These are phyloP conservation scores for Amphipyra tragopoginis DNA, from an alignment of 2,888 invertebrate genomes.

Conservation along the genomic window DNA sequence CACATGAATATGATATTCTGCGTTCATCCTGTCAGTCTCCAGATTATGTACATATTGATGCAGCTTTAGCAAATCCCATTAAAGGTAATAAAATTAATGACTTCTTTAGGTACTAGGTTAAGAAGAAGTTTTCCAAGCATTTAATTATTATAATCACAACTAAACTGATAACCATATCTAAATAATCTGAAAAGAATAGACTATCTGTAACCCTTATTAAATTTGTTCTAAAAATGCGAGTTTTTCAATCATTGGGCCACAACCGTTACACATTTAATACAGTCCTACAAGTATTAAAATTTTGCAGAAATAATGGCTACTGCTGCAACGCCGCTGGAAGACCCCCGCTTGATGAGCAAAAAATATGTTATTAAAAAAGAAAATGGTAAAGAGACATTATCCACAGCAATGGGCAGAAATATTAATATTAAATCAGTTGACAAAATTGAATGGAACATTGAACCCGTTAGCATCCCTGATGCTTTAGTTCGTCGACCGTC, in stretches of 20 bases:
- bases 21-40: constrained; percentile 78
- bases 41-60: constrained; percentile 68
- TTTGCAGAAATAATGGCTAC: constrained; percentile 78
- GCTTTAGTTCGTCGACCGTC: constrained; percentile 62
- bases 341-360: constrained; percentile 76
- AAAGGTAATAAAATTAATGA: constrained; percentile 68
- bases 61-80: constrained; percentile 54
- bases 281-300: constrained; percentile 27
- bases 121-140: neutral
- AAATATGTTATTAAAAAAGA: constrained; percentile 70
- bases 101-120: neutral
- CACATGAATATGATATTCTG: constrained; percentile 52
- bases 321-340: constrained; percentile 70
- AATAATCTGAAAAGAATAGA: neutral
- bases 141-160: neutral
- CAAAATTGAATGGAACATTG: constrained; percentile 66
- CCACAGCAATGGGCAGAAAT: constrained; percentile 65
- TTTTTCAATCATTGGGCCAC: too few species aligned
- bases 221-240: constrained; percentile 4
- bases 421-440: constrained; percentile 69
- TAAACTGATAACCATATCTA: constrained; percentile 5
- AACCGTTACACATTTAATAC: neutral
- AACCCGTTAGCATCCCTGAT: constrained; percentile 65
- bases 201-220: constrained; percentile 3
- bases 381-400: constrained; percentile 64